These are phyloP conservation scores for Cichlasoma orientale DNA, from an alignment of 2,797 vertebrate species.

Conservation along the genomic window DNA sequence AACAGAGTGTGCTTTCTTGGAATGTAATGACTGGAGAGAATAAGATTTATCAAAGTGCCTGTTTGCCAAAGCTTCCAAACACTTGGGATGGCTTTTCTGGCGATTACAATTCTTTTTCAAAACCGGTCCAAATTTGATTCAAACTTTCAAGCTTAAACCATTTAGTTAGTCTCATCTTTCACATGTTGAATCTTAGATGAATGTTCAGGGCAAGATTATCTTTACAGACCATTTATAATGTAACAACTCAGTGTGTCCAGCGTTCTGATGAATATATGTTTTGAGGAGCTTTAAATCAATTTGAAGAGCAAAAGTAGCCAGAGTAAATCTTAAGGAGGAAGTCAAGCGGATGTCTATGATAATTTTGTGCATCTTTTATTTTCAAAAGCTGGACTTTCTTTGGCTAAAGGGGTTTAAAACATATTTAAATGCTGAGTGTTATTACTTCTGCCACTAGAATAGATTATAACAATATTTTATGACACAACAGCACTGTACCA, in stretches of 20 bases:
- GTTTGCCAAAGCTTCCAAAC: conserved; percentile 42
- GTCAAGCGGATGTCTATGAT: background rate
- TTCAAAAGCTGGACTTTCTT: background rate
- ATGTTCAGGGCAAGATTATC: background rate
- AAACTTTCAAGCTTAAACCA: conserved; percentile 12
- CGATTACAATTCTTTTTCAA: conserved; percentile 47
- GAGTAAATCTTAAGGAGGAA: background rate
- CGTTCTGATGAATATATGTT: background rate
- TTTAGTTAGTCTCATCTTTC: background rate
- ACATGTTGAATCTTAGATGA: background rate
- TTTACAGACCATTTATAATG: background rate
- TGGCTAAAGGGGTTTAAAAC: background rate
- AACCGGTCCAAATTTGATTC: conserved; percentile 9
- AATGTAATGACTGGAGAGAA: conserved; percentile 51
- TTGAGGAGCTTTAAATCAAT: background rate
- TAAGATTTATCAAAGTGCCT: conserved; percentile 51
- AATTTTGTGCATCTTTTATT: background rate
- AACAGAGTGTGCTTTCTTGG: conserved; percentile 24
- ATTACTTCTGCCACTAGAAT: background rate
- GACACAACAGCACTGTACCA: conserved; percentile 4
- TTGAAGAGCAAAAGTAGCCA: background rate
- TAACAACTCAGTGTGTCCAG: background rate
- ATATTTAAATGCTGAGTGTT: background rate
- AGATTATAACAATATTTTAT: background rate
- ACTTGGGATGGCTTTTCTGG: conserved; percentile 28